Evolutionary conservation across 2,113 vertebrate species (phyloP), one percentile per base, ranked within the genome.

Genomic region (Anolis carolinensis): DNA sequence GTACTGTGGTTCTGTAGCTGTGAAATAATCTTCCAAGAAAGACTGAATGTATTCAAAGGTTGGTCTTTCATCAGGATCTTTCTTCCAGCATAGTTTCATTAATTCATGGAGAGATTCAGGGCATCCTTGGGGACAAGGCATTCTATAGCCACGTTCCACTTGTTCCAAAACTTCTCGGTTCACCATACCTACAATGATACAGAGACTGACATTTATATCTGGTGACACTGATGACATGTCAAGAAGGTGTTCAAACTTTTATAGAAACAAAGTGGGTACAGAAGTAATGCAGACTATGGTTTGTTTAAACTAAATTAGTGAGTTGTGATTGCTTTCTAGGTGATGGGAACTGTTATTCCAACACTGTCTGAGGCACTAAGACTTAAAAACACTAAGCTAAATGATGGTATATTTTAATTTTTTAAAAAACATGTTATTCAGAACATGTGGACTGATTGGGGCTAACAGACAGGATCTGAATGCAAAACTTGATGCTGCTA

Each of bases 21-120:
- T 99, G 95, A 99, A 99, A 88, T 99, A 99, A 96, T 99, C 98
- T 97, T 99, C 98, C 94, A 99, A 93, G 96, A 99, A 99, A 91
- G 98, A 98, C 95, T 99, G 98, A 83, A 98, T 97, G 95, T 99
- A 99, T 94, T 99, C 98, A 91, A 99, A 99, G 1, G 98, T 99
- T 94, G 98, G 98, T 95, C 98, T 97, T 94, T 99, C 98, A 84
- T 99, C 98, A 3, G 98, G 97, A 82, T 99, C 98, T 92, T 98
- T 99, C 96, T 98, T 99, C 98, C 98, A 99, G 93, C 98, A 99
- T 59, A 97, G 95, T 95, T 98, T 98, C 98, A 98, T 99, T 97
- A 99, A 96, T 83, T 99, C 98, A 1, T 99, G 98, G 78, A 99
- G 97, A 77, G 98, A 98, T 89, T 99, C 98, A 1, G 98, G 98